phyloP scores from a whole-genome alignment of 2,888 invertebrate genomes.

The Tenthredo distinguenda region DNA sequence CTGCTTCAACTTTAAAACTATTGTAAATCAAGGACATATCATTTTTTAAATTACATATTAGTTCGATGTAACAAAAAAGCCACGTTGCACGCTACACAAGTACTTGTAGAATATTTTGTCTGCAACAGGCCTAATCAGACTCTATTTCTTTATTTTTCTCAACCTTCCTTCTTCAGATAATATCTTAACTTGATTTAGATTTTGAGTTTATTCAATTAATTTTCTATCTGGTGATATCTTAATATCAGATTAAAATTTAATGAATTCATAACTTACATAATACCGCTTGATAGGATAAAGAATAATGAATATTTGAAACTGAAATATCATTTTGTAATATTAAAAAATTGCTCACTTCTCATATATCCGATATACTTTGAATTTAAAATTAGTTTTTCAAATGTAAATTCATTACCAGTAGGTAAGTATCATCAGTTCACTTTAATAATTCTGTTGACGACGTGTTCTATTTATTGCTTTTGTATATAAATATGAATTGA shows the following conservation, averaged over 20 bases:
- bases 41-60: conserved; percentile 17
- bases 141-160: conserved; percentile 61
- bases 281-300: not conserved
- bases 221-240: not conserved
- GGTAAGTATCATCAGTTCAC: conserved; percentile 61
- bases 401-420: conserved; percentile 53
- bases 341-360: not conserved
- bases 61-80: conserved; percentile 47
- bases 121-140: conserved; percentile 77
- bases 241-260: not conserved
- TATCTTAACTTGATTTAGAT: conserved; percentile 41
- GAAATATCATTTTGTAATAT: not conserved
- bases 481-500: not conserved
- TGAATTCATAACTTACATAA: not conserved
- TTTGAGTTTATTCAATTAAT: not conserved
- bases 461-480: not conserved
- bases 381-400: not conserved
- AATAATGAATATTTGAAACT: not conserved
- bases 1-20: conserved; percentile 33
- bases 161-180: conserved; percentile 27
- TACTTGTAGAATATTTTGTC: conserved; percentile 62
- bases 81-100: conserved; percentile 51
- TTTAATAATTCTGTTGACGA: conserved; percentile 10
- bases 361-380: conserved; percentile 7
- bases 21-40: conserved; percentile 26